Evolutionary conservation across 2,888 invertebrate genomes (phyloP).

Genomic region (Isoperla grammatica): DNA sequence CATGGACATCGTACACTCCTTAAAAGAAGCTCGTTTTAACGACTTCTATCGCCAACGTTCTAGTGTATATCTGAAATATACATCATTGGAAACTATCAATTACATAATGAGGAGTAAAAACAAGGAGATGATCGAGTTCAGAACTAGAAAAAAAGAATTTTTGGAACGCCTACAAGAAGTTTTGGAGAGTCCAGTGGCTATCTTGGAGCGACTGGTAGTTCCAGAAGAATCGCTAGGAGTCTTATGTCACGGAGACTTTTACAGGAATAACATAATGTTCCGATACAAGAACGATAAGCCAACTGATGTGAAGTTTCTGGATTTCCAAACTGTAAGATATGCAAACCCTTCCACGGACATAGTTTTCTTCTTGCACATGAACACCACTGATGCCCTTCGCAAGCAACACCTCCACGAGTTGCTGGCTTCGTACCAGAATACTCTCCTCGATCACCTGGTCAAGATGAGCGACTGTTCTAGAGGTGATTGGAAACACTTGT

Average conservation of each 20-base stretch:
- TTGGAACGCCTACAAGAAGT: slow-evolving; percentile 36
- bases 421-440: slow-evolving; percentile 35
- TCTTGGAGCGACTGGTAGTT: neutral
- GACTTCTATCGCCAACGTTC: neutral
- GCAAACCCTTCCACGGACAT: slow-evolving; percentile 41
- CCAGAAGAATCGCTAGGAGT: slow-evolving; percentile 33
- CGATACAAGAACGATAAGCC: slow-evolving; percentile 36
- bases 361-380: slow-evolving; percentile 40
- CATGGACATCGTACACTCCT: neutral
- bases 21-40: slow-evolving; percentile 5
- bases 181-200: slow-evolving; percentile 30
- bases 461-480: slow-evolving; percentile 5
- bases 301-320: slow-evolving; percentile 27
- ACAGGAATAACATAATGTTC: slow-evolving; percentile 42
- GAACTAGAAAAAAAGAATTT: slow-evolving; percentile 27
- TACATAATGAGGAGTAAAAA: slow-evolving; percentile 31
- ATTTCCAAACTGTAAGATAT: slow-evolving; percentile 31
- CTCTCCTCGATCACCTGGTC: slow-evolving; percentile 9
- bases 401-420: slow-evolving; percentile 35
- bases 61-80: neutral
- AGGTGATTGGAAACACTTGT: neutral
- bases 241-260: slow-evolving; percentile 43
- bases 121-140: slow-evolving; percentile 31
- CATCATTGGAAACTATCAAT: neutral
- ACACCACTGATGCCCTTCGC: slow-evolving; percentile 37